A percentile compares a stretch with the other conserved stretches of the same genome.
Conservation (phyloP, 2,113 vertebrate species). For the Chionis minor region DNA sequence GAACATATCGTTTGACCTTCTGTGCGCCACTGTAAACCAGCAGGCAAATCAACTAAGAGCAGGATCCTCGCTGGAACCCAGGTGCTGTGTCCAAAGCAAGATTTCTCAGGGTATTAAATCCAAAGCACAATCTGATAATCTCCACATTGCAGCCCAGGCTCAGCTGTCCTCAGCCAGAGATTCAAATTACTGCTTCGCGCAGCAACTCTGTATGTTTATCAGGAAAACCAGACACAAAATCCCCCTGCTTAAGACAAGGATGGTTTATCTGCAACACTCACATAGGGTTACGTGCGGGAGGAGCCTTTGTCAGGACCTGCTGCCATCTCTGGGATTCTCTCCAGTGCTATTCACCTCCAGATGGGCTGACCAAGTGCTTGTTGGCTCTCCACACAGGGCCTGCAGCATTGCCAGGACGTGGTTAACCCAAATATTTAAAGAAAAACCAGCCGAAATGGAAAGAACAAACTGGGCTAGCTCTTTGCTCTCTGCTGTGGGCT, state of each 20-base stretch:
- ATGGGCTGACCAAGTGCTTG: background rate
- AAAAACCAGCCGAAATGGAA: background rate
- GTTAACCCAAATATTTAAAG: slow-evolving; percentile 2
- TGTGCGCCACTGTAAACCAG: background rate
- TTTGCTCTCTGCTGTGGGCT: background rate
- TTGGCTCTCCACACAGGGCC: background rate
- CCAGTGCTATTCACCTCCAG: background rate
- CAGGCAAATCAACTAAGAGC: background rate
- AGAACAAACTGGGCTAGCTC: background rate
- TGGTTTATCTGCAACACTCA: background rate
- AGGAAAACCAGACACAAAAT: background rate
- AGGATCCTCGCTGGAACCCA: background rate
- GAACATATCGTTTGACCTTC: background rate
- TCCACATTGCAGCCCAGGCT: background rate
- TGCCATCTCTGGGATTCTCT: slow-evolving; percentile 4
- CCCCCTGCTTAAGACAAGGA: background rate
- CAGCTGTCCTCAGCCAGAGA: background rate
- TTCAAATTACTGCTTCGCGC: background rate
- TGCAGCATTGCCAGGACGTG: background rate
- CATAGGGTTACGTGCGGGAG: background rate
- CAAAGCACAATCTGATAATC: slow-evolving; percentile 5
- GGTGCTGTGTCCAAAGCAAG: background rate
- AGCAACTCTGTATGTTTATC: background rate
- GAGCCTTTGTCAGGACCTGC: background rate
- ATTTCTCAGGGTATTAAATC: slow-evolving; percentile 1